Evolutionary conservation across 2,113 vertebrate genomes (phyloP).

Genomic region (Cyanoderma ruficeps): DNA sequence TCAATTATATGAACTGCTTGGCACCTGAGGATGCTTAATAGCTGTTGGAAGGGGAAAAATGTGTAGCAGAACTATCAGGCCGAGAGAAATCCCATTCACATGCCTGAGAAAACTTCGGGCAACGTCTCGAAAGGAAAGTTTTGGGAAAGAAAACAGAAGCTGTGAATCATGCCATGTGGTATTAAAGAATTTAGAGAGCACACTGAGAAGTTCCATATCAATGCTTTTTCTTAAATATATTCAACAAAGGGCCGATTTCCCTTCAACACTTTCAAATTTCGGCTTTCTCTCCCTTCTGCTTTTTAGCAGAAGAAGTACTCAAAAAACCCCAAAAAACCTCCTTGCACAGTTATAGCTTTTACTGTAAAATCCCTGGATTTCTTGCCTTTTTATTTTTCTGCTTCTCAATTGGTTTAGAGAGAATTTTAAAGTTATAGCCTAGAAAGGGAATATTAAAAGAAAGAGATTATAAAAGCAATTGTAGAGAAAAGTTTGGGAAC

Average conservation of each 20-base stretch:
- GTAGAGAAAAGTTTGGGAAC: conserved; percentile 23
- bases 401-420: conserved; percentile 55
- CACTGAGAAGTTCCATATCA: conserved; percentile 13
- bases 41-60: background rate
- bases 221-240: conserved; percentile 28
- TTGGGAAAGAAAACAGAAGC: conserved; percentile 27
- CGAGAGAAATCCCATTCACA: conserved; percentile 22
- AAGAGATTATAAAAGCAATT: conserved; percentile 56
- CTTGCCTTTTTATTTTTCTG: conserved; percentile 49
- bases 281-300: background rate
- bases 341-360: conserved; percentile 5
- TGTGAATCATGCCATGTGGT: background rate
- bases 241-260: conserved; percentile 41
- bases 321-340: background rate
- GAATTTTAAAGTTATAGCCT: conserved; percentile 32
- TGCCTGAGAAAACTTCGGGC: background rate
- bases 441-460: conserved; percentile 43
- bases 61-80: background rate
- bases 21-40: background rate
- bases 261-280: conserved; percentile 29
- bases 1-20: background rate
- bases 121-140: background rate
- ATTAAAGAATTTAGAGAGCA: conserved; percentile 43
- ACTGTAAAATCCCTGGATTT: conserved; percentile 46
- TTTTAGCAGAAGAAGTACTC: background rate